These are phyloP conservation scores for Chesias legatella DNA, from an alignment of 2,888 invertebrate species.

Conservation along the genomic window DNA sequence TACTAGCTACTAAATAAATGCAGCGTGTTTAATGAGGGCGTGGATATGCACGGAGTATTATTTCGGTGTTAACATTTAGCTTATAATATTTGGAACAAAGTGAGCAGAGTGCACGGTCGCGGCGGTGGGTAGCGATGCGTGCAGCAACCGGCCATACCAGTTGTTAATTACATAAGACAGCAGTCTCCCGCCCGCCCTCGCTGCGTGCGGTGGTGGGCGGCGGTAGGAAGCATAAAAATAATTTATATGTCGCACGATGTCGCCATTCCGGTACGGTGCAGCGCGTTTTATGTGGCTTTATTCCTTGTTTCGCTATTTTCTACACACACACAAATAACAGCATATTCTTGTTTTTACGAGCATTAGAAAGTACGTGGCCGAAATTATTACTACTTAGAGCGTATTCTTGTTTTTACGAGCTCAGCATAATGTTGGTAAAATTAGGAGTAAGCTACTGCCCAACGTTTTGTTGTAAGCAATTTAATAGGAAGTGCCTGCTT, in stretches of 20 bases:
- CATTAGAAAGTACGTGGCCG: too few species aligned
- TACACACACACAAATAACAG: neutral
- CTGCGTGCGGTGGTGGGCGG: slow-evolving; percentile 4
- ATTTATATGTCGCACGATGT: slow-evolving; percentile 44
- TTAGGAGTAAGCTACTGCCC: too few species aligned
- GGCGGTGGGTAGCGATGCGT: slow-evolving; percentile 24
- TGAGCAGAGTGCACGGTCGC: slow-evolving; percentile 11
- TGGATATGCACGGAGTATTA: slow-evolving; percentile 14
- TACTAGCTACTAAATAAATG: slow-evolving; percentile 5
- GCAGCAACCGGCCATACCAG: slow-evolving; percentile 28
- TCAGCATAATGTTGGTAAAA: too few species aligned
- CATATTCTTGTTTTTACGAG: neutral
- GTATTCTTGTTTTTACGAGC: too few species aligned
- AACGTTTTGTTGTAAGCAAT: too few species aligned
- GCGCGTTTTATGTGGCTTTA: slow-evolving; percentile 17
- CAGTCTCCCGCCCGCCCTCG: too few species aligned
- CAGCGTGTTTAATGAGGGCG: slow-evolving; percentile 1
- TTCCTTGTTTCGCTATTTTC: slow-evolving; percentile 20
- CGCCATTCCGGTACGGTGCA: slow-evolving; percentile 23
- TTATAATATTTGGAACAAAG: slow-evolving; percentile 25
- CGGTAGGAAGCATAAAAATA: slow-evolving; percentile 50
- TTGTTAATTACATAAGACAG: slow-evolving; percentile 41
- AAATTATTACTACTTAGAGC: too few species aligned
- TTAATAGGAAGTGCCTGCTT: too few species aligned
- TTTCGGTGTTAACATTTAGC: slow-evolving; percentile 21